Conservation (phyloP, 2,888 invertebrate genomes). For the Gari tellinella region DNA sequence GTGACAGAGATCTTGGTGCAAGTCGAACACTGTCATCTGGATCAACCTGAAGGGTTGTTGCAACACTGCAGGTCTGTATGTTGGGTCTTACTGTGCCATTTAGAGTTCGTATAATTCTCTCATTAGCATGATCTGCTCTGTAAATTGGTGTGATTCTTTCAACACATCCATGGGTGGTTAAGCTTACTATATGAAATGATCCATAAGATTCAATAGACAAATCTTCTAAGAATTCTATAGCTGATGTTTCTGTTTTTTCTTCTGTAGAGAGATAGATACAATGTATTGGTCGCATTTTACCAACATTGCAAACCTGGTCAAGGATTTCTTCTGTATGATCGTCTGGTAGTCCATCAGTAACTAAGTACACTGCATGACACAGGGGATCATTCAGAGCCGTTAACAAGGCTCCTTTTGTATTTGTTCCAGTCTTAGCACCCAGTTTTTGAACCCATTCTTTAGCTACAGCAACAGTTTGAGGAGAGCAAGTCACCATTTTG, state of each 20-base stretch:
- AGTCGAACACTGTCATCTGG: slow-evolving; percentile 71
- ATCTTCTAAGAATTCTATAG: slow-evolving; percentile 81
- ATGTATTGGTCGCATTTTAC: slow-evolving; percentile 79
- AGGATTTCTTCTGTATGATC: slow-evolving; percentile 81
- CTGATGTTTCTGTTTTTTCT: slow-evolving; percentile 72
- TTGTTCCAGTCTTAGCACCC: slow-evolving; percentile 82
- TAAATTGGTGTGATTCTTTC: slow-evolving; percentile 81
- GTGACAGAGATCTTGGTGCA: slow-evolving; percentile 56
- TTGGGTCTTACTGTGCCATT: slow-evolving; percentile 73
- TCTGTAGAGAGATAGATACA: slow-evolving; percentile 80
- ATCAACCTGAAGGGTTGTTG: slow-evolving; percentile 74
- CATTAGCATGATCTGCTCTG: slow-evolving; percentile 74
- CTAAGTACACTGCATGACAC: slow-evolving; percentile 82
- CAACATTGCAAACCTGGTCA: slow-evolving; percentile 75
- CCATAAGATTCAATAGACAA: slow-evolving; percentile 82
- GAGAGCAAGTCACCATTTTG: slow-evolving; percentile 82
- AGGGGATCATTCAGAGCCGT: slow-evolving; percentile 78
- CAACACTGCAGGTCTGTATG: slow-evolving; percentile 75
- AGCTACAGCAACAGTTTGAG: slow-evolving; percentile 82
- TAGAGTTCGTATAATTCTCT: slow-evolving; percentile 76
- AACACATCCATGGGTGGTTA: slow-evolving; percentile 80
- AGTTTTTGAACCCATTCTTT: slow-evolving; percentile 81
- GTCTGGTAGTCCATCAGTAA: slow-evolving; percentile 83
- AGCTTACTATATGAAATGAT: slow-evolving; percentile 80
- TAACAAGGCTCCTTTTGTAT: slow-evolving; percentile 82